Evolutionary conservation across 2,888 invertebrate genomes (phyloP), one percentile per base, ranked within the genome.

Genomic region (Arctia plantaginis): DNA sequence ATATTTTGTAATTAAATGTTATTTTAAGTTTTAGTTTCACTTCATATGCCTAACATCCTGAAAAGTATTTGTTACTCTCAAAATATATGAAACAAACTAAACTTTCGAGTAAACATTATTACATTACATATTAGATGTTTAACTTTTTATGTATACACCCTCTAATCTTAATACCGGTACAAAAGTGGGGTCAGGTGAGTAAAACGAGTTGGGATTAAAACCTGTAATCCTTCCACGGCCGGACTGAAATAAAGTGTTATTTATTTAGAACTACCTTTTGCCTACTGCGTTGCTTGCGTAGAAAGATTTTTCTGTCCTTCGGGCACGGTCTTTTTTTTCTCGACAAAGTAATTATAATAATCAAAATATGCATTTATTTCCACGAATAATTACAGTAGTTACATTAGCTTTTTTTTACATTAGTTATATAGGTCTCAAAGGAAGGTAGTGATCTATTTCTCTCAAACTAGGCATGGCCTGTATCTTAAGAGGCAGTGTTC

Each of bases 221-320:
- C 62, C 62, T 30, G 30, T 62, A 62, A 62, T 30, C 62, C 62
- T 62, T 30, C 30, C 62, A 62, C 44, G 70, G 20, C n/a, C 27
- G 44, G 44, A 64, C 30, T 62, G 30, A 15, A 59, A 59, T 20
- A 20, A 20, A 23, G 4, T 27, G 33, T 3, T 65, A 33, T n/a
- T 62, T 70, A 41, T 30, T 66, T 79, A 69, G 69, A 78, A 71
- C 51, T 55, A 12, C n/a, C 23, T n/a, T n/a, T 55, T 55, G n/a
- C 51, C 23, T 55, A 55, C 12, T 55, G 51, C 20, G 23, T 55
- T 55, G 23, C 8, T 55, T 10, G 51, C n/a, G 23, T 3, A 0
- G 12, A 55, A 55, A 10, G 18, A n/a, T 55, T 55, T 55, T 10
- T 23, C 23, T 55, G n/a, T 20, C 12, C 23, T 10, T 55, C 23